Evolutionary conservation across 2,888 invertebrate species (phyloP), one percentile per base, ranked within the genome.

Genomic region (Malachius bipustulatus): DNA sequence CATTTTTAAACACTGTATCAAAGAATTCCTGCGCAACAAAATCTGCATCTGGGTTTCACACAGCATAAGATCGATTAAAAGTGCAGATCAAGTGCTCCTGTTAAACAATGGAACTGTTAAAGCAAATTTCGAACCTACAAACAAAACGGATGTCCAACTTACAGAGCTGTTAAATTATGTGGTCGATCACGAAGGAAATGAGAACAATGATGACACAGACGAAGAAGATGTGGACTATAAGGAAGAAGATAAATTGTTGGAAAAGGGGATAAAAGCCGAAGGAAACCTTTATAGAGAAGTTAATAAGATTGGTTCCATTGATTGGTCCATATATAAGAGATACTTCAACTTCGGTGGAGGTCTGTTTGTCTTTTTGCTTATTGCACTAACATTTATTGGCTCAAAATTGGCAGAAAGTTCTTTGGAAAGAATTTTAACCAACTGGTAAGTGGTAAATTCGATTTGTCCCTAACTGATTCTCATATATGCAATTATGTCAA

Each of bases 1-100:
- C 59, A 69, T 90, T 47, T 89, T 88, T 62, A 82, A 87, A 53
- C 72, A 79, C 54, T 84, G 82, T 50, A 69, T 82, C 31, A 67
- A 51, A 26, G 44, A 68, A n/a, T 73, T 73, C 48, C 62, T 85
- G 44, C 64, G 70, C 4, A 67, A 73, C 41, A 73, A 78, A 52
- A 75, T 81, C 1, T 60, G 77, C 16, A 70, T 85, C 28, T 68
- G 84, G 11, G 79, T n/a, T n/a, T n/a, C n/a, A n/a, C n/a, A n/a
- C n/a, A n/a, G n/a, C n/a, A n/a, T n/a, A n/a, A n/a, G n/a, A n/a
- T n/a, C n/a, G n/a, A n/a, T n/a, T n/a, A n/a, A n/a, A n/a, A n/a
- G n/a, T n/a, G n/a, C n/a, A n/a, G 50, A 54, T 34, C 43, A 41
- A 16, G 41, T 51, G 2, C 44, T 50, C 4, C 31, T 47, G 4